A percentile compares a stretch with the other conserved stretches of the same genome.
Conservation (phyloP, 2,113 vertebrate genomes). For the Cynopterus brachyotis region DNA sequence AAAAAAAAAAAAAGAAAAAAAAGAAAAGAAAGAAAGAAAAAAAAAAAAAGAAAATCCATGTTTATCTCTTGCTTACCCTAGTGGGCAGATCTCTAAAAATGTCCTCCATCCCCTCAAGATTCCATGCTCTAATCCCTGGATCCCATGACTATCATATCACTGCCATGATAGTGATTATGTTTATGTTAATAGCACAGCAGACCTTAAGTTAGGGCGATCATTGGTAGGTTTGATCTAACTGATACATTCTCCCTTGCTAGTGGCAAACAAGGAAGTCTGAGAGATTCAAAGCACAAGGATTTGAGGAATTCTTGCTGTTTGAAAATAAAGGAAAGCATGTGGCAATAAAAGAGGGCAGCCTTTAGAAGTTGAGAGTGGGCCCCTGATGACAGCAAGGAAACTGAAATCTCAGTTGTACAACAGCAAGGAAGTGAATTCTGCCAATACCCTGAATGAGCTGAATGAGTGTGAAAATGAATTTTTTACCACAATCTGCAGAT, state of each 20-base stretch:
- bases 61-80: background rate
- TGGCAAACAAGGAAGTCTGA: background rate
- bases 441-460: background rate
- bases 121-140: background rate
- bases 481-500: background rate
- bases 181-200: background rate
- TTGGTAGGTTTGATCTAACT: background rate
- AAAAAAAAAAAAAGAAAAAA: too few relatives aligned
- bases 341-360: background rate
- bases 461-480: background rate
- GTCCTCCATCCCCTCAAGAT: background rate
- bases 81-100: background rate
- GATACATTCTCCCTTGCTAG: background rate
- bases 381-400: background rate
- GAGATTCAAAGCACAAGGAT: background rate
- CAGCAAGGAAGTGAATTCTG: background rate
- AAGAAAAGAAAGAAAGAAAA: background rate
- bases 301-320: background rate
- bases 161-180: background rate
- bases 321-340: background rate
- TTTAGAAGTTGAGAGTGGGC: background rate
- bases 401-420: background rate
- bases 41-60: background rate
- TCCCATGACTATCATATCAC: background rate
- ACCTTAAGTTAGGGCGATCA: background rate